phyloP scores from a whole-genome alignment of 2,888 invertebrate species.

The Limnephilus auricula region DNA sequence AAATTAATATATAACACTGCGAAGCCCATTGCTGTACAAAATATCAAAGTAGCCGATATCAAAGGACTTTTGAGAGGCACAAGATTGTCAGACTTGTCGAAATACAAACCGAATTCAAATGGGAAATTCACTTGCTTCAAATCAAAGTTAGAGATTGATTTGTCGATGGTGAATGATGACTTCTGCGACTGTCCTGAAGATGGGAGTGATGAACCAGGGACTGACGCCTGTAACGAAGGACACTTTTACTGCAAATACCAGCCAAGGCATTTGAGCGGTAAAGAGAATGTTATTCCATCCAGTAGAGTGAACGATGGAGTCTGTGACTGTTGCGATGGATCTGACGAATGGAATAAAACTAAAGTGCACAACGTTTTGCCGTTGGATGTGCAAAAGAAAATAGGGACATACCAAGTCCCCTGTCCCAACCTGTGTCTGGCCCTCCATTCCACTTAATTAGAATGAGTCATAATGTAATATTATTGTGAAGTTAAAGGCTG shows the following conservation, averaged over 20 bases:
- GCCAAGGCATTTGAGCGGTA: constrained; percentile 69
- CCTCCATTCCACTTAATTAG: neutral
- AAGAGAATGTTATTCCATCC: constrained; percentile 80
- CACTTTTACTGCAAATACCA: constrained; percentile 88
- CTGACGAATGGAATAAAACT: constrained; percentile 82
- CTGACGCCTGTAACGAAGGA: constrained; percentile 91
- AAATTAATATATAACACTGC: constrained; percentile 33
- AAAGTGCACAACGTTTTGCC: constrained; percentile 36
- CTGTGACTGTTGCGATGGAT: constrained; percentile 96
- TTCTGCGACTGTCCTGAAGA: constrained; percentile 90
- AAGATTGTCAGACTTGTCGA: constrained; percentile 46
- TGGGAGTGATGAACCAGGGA: constrained; percentile 89
- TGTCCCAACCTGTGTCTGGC: constrained; percentile 66
- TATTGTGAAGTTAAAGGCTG: constrained; percentile 19
- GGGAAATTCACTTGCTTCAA: constrained; percentile 72
- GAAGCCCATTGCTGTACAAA: constrained; percentile 2
- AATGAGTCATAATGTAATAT: neutral
- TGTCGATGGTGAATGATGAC: constrained; percentile 85
- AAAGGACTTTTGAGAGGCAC: constrained; percentile 56
- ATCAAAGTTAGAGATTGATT: constrained; percentile 75
- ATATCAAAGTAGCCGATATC: constrained; percentile 46
- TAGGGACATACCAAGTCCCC: constrained; percentile 66
- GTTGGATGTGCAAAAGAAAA: constrained; percentile 62
- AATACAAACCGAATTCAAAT: constrained; percentile 70
- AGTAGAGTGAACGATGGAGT: constrained; percentile 94